Evolutionary conservation across 2,113 vertebrate genomes (phyloP).

Genomic region (Piaya cayana): DNA sequence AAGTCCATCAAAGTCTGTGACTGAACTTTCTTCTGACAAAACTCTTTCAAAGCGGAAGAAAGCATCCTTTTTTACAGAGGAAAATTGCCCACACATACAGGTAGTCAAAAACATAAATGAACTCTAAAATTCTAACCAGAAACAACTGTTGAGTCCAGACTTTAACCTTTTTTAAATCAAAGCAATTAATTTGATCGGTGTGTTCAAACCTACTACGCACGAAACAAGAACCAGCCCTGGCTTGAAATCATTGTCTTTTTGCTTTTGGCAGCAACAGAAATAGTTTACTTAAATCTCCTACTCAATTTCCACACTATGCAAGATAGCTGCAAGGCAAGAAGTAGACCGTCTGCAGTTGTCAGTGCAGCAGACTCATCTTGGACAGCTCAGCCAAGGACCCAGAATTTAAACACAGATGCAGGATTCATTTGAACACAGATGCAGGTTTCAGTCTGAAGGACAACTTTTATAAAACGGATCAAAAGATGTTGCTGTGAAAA

Average conservation of each 20-base stretch:
- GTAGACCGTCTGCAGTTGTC: not conserved
- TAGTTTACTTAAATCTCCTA: not conserved
- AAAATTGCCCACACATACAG: not conserved
- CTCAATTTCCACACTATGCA: not conserved
- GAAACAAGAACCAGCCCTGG: not conserved
- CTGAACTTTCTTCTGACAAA: not conserved
- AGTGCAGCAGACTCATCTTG: not conserved
- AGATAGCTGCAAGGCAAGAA: not conserved
- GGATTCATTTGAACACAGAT: not conserved
- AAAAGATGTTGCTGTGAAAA: not conserved
- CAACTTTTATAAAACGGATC: not conserved
- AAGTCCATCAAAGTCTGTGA: not conserved
- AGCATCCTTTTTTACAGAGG: not conserved
- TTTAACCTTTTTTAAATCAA: not conserved
- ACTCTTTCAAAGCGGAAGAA: not conserved
- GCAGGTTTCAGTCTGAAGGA: not conserved
- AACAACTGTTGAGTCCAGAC: not conserved
- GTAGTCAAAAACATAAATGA: not conserved
- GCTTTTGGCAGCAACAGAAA: not conserved
- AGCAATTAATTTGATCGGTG: not conserved
- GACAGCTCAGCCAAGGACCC: not conserved
- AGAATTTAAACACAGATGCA: not conserved
- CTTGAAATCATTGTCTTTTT: not conserved
- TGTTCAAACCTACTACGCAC: not conserved
- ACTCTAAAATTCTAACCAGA: not conserved